phyloP scores from a whole-genome alignment of 1,140 invertebrate species.

The Palaemon carinicauda region DNA sequence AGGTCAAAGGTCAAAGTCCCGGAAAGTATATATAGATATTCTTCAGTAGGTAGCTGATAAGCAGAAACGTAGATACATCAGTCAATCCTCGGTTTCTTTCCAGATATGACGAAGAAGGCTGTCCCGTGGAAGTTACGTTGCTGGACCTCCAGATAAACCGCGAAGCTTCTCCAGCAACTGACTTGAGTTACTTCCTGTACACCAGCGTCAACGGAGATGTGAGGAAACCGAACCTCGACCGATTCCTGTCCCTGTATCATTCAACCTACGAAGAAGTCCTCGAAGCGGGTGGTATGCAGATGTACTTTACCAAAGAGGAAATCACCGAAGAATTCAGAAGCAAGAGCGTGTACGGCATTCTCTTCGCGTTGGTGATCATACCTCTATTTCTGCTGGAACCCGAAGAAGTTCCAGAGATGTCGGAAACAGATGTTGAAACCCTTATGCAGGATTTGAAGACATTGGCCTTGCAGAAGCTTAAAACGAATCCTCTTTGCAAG shows the following conservation, averaged over 20 bases:
- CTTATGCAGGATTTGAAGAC: too few relatives aligned
- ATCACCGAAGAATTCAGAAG: slow-evolving; percentile 11
- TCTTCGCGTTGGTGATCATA: too few relatives aligned
- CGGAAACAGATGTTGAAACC: too few relatives aligned
- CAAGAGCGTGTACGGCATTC: neutral
- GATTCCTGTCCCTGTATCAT: slow-evolving; percentile 27
- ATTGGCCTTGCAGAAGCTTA: too few relatives aligned
- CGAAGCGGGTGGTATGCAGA: neutral
- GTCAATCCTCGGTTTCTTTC: neutral
- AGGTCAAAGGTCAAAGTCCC: too few relatives aligned
- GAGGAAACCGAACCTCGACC: neutral
- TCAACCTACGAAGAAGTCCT: slow-evolving; percentile 8
- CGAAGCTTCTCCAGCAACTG: neutral
- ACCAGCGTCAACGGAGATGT: slow-evolving; percentile 8
- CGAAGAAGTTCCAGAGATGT: too few relatives aligned
- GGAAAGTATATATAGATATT: neutral
- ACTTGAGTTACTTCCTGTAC: slow-evolving; percentile 44
- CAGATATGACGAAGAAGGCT: neutral
- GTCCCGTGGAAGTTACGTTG: slow-evolving; percentile 17
- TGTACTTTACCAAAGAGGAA: slow-evolving; percentile 14
- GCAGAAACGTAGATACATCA: neutral
- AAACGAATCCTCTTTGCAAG: too few relatives aligned
- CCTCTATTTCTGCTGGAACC: too few relatives aligned
- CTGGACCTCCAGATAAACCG: slow-evolving; percentile 44
- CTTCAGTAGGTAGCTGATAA: too few relatives aligned